These are phyloP conservation scores for Drosophila mayri DNA, from an alignment of 1,140 invertebrate species.

Conservation along the genomic window DNA sequence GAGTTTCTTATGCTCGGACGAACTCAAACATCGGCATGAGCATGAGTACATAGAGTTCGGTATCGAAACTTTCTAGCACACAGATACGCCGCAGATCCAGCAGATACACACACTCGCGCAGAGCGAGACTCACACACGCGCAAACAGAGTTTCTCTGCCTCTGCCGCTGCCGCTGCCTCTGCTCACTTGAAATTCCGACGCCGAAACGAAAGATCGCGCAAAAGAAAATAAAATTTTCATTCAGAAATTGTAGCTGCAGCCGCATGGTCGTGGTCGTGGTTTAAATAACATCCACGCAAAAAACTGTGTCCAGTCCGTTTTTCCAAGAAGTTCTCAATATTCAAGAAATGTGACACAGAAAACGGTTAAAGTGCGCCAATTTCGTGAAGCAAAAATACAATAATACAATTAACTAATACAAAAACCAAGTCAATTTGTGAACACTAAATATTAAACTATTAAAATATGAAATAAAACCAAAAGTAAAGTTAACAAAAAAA, in stretches of 20 bases:
- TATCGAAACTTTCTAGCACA: constrained; percentile 77
- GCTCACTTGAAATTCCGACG: constrained; percentile 31
- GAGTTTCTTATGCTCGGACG: constrained; percentile 76
- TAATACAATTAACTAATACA: background rate
- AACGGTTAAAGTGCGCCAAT: constrained; percentile 7
- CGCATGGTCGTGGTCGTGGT: constrained; percentile 39
- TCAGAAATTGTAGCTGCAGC: constrained; percentile 37
- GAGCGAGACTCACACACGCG: background rate
- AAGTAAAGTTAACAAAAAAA: constrained; percentile 30
- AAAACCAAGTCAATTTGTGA: background rate
- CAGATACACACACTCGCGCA: constrained; percentile 37
- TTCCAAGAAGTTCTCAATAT: constrained; percentile 8
- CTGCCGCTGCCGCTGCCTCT: constrained; percentile 20
- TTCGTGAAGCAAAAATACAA: background rate
- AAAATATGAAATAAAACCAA: constrained; percentile 27
- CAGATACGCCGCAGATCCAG: constrained; percentile 43
- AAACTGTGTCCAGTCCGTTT: constrained; percentile 6
- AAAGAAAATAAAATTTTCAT: constrained; percentile 79
- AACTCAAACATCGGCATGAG: constrained; percentile 62
- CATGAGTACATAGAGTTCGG: constrained; percentile 37
- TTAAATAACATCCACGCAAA: constrained; percentile 8
- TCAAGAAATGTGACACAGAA: constrained; percentile 6
- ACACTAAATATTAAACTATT: constrained; percentile 1
- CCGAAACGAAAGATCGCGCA: constrained; percentile 74
- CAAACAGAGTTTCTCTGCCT: constrained; percentile 58